These are phyloP conservation scores for Plebejus melissa DNA, from an alignment of 2,888 invertebrate genomes.

Conservation along the genomic window DNA sequence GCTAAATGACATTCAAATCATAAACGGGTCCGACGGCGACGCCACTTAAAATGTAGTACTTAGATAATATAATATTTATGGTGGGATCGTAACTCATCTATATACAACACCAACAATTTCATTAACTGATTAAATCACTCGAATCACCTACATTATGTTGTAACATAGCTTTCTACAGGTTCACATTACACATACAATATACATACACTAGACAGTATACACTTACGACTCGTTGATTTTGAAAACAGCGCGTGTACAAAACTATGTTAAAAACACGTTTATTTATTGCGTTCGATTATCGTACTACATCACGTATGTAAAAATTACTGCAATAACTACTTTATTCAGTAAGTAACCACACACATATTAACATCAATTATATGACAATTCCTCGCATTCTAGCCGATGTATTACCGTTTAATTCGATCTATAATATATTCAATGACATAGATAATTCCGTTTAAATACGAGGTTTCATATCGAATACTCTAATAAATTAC, in stretches of 20 bases:
- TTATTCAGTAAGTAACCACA: constrained; percentile 43
- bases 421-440: constrained; percentile 27
- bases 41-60: constrained; percentile 73
- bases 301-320: constrained; percentile 66
- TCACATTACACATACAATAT: neutral
- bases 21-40: constrained; percentile 61
- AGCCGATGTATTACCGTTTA: constrained; percentile 22
- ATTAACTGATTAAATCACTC: constrained; percentile 73
- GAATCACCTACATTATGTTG: constrained; percentile 62
- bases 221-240: constrained; percentile 24
- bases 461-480: constrained; percentile 55
- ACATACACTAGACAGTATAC: constrained; percentile 3
- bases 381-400: constrained; percentile 26
- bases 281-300: constrained; percentile 72
- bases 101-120: constrained; percentile 75
- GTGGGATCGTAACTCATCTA: constrained; percentile 78
- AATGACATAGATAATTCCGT: constrained; percentile 49
- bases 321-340: constrained; percentile 59
- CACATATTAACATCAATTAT: constrained; percentile 28
- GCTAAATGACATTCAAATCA: constrained; percentile 56
- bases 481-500: constrained; percentile 70
- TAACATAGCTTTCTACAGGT: constrained; percentile 46
- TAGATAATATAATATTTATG: constrained; percentile 72
- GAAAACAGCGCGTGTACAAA: constrained; percentile 43
- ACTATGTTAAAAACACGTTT: constrained; percentile 49